Conservation (phyloP, 2,797 vertebrate genomes). For the Naso thynnoides region DNA sequence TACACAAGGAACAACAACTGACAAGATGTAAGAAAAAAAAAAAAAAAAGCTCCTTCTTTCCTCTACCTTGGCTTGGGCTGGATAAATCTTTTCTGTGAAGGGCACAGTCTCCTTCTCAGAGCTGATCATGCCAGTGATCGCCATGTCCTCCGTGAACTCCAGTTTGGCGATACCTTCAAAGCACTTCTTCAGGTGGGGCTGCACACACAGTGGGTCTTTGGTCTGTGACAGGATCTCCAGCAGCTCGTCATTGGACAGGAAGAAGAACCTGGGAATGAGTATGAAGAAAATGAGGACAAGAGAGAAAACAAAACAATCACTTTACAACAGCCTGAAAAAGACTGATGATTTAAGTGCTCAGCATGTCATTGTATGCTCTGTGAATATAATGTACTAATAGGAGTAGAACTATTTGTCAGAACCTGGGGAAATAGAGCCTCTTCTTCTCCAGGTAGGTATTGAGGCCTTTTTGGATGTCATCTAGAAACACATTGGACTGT, state of each 20-base stretch:
- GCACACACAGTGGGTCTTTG: constrained; percentile 93
- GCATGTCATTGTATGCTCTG: neutral
- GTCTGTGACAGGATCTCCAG: constrained; percentile 96
- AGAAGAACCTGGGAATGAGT: constrained; percentile 92
- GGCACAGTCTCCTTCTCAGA: constrained; percentile 92
- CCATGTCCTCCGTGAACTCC: constrained; percentile 87
- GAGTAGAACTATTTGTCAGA: neutral
- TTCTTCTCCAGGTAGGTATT: constrained; percentile 94
- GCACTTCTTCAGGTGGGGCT: constrained; percentile 95
- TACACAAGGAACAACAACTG: neutral
- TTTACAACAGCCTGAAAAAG: neutral
- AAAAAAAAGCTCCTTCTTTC: no score
- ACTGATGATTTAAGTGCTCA: neutral
- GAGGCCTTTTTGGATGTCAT: constrained; percentile 93
- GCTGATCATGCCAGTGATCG: constrained; percentile 92
- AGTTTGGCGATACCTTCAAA: constrained; percentile 95
- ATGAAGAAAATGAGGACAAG: neutral
- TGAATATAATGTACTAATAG: neutral
- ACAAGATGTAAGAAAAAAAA: neutral
- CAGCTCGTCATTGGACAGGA: constrained; percentile 94
- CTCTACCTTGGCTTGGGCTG: constrained; percentile 88
- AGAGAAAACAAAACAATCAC: constrained; percentile 6
- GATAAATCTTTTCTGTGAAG: constrained; percentile 88
- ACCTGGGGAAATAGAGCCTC: constrained; percentile 96
- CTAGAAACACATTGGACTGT: constrained; percentile 89